Percentiles rank a stretch among this genome's conserved stretches.
Evolutionary conservation across 2,113 vertebrate genomes (phyloP).

Genomic region (Pachypanchax playfairii): DNA sequence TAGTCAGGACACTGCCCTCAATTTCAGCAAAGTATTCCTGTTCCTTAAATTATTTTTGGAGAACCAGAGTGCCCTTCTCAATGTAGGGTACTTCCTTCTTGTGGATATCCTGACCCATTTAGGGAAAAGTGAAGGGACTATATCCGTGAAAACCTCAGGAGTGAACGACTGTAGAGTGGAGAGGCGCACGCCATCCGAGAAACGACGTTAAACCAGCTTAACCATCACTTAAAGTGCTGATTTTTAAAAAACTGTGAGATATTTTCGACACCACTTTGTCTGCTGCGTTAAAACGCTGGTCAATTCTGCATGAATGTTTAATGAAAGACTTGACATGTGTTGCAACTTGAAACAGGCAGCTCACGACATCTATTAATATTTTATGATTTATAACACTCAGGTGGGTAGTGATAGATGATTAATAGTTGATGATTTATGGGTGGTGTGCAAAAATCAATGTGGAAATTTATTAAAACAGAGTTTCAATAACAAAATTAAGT

Average conservation of each 20-base stretch:
- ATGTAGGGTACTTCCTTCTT: conserved; percentile 56
- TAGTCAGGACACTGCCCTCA: conserved; percentile 37
- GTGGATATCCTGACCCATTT: conserved; percentile 67
- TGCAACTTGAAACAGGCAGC: conserved; percentile 32
- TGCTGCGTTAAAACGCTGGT: conserved; percentile 46
- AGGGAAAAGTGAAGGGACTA: conserved; percentile 31
- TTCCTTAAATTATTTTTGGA: conserved; percentile 53
- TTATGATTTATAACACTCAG: conserved; percentile 45
- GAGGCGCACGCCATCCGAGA: not conserved
- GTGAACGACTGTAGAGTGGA: conserved; percentile 14
- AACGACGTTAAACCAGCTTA: conserved; percentile 2
- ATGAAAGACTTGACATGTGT: conserved; percentile 52
- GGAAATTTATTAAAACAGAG: no score
- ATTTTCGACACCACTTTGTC: conserved; percentile 28
- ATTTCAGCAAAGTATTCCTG: conserved; percentile 35
- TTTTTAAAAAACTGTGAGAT: conserved; percentile 16
- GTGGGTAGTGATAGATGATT: conserved; percentile 36
- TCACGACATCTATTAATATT: conserved; percentile 49
- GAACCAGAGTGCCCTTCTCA: conserved; percentile 58
- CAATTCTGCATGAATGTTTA: conserved; percentile 57
- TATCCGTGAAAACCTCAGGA: conserved; percentile 17
- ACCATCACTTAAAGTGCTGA: not conserved
- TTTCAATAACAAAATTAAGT: no score
- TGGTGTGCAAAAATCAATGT: not conserved
- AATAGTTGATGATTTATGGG: conserved; percentile 31